Base-by-base conservation (phyloP, 37 sponge, comb jelly and placozoan genomes). In the Dysidea cf. avara region DNA sequence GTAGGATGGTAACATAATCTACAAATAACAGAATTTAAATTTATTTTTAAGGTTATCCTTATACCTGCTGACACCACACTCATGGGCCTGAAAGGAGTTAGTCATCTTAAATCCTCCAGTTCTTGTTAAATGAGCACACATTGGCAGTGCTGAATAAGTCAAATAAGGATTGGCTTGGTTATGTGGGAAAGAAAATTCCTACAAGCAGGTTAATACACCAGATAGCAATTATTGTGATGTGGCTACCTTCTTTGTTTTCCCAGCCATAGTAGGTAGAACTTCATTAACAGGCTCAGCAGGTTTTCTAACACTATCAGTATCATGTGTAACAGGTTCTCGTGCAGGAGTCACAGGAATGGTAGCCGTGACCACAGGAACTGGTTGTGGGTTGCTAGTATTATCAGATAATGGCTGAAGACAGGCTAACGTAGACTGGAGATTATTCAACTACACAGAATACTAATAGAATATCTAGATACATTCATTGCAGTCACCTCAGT, bases 361-460 rank as follows among this genome's bases (percentile, higher is more conserved):
- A n/a, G n/a, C n/a, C n/a, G n/a, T n/a, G n/a, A n/a, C n/a, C n/a
- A n/a, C n/a, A 40, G 59, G 7, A 21, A 26, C 53, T 28, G 78
- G 18, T 51, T 43, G 68, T 55, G 29, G 32, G 7, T 56, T 53
- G 2, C 25, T 75, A 22, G 34, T 1, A 7, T 51, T 17, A 47
- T 48, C 13, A 35, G 38, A 51, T 14, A 55, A 25, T 34, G 21
- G 37, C 29, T 83, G 80, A 1, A 87, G 71, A 14, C 77, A 80
- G 47, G 79, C 69, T 28, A 92, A 64, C n/a, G 88, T 87, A 24
- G 88, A 55, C 83, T 92, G 84, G 48, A 92, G 72, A 61, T 67
- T 75, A 16, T 47, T 53, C 3, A 91, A 77, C 82, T 90, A 79
- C 9, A 28, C 7, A 65, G 61, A 7, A 74, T n/a, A 67, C 12